Percentiles rank a stretch among this genome's conserved stretches.
These are phyloP conservation scores for Meloe dianella DNA, from an alignment of 2,888 invertebrate genomes.

Conservation along the genomic window DNA sequence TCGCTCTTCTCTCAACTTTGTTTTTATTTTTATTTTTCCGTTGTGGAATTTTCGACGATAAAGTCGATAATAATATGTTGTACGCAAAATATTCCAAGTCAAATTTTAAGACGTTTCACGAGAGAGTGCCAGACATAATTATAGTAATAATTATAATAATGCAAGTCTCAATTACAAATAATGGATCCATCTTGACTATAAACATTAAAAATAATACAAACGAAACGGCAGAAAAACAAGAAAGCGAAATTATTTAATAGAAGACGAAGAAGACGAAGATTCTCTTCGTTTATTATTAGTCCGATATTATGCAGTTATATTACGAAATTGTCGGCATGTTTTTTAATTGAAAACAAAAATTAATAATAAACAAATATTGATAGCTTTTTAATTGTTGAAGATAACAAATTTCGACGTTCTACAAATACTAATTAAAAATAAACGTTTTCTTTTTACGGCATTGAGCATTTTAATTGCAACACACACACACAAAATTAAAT, in stretches of 20 bases:
- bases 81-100: slow-evolving; percentile 2
- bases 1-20: neutral
- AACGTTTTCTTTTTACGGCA: neutral
- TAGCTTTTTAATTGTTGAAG: neutral
- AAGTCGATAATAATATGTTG: slow-evolving; percentile 4
- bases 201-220: neutral
- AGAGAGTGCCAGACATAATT: neutral
- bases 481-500: neutral
- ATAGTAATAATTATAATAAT: slow-evolving; percentile 2
- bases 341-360: neutral
- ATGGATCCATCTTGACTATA: neutral
- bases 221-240: neutral
- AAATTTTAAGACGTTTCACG: slow-evolving; percentile 1
- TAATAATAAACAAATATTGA: neutral
- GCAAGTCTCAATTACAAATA: neutral
- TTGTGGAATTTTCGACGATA: neutral
- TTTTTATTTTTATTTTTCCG: no score
- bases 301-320: neutral
- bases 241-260: neutral
- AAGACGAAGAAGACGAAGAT: neutral
- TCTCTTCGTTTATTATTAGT: neutral
- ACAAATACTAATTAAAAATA: neutral
- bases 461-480: neutral
- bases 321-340: neutral
- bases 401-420: neutral